Base-by-base conservation (phyloP, 1,140 invertebrate species). In the Eulimnadia texana region DNA sequence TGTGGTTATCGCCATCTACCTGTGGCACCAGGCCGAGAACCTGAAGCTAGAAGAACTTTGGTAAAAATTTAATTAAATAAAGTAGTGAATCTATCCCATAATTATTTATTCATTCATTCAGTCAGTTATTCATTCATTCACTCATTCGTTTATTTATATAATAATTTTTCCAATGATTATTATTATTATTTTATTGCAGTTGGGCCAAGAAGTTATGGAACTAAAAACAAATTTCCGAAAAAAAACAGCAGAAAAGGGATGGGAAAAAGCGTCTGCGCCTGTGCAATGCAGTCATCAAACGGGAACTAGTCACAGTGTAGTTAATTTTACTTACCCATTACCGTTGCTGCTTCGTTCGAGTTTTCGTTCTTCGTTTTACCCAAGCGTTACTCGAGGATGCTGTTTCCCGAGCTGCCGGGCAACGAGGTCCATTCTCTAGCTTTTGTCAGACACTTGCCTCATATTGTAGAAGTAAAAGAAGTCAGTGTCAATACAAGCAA, bases 1-100 rank as follows among this genome's bases (percentile, higher is more conserved):
- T 60, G 73, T 89, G 29, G 66, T 85, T 19, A 69, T 90, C 61
- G 83, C 81, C 64, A 58, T 83, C 16, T 69, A 80, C 49, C 68
- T 89, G 24, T 88, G 83, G 82, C 79, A 82, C 65, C 71, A 77
- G 57, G 73, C 77, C 2, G 66, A 76, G 54, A 67, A 67, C 63
- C 72, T 80, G 70, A 25, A 57, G 11, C 3, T 16, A 1, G 3
- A 29, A 19, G 25, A 25, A 24, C 13, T 57, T 16, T 11, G 1
- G 55, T 57, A 20, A 57, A 27, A 22, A 19, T 55, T 22, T 47
- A 3, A 20, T 51, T 51, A 20, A n/a, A 51, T 3, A 0, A 0
- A 47, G 11, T n/a, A 47, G 42, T 11, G n/a, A 47, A 11, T n/a
- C 11, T n/a, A 47, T 47, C 20, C 51, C 13, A 52, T 0, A 24